These are phyloP conservation scores for Cepaea nemoralis DNA, from an alignment of 1,140 invertebrate genomes.

Conservation along the genomic window DNA sequence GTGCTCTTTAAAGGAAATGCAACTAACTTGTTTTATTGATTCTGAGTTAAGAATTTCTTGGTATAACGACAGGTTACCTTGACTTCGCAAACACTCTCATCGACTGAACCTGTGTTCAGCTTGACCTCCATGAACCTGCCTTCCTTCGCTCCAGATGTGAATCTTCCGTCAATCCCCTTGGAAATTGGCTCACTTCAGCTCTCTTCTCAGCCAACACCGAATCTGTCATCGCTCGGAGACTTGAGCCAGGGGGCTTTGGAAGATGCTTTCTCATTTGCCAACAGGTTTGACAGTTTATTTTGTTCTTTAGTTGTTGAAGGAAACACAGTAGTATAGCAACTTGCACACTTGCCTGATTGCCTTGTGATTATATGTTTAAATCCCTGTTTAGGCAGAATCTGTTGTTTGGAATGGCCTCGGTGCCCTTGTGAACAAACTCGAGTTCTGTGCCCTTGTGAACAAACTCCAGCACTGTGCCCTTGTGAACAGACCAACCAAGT, in stretches of 20 bases:
- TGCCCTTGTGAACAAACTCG: too few relatives aligned
- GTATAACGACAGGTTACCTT: conserved; percentile 9
- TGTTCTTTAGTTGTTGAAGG: not conserved
- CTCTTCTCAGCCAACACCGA: conserved; percentile 30
- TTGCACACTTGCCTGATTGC: too few relatives aligned
- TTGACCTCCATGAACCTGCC: conserved; percentile 16
- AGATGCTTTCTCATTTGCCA: not conserved
- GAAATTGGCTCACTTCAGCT: conserved; percentile 22
- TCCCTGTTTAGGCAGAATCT: too few relatives aligned
- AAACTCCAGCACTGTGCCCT: too few relatives aligned
- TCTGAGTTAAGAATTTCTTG: too few relatives aligned
- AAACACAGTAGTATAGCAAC: too few relatives aligned
- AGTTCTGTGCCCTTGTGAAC: too few relatives aligned
- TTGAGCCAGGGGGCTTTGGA: conserved; percentile 9
- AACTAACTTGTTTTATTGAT: too few relatives aligned
- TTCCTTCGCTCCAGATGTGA: not conserved
- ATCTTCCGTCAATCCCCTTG: conserved; percentile 28
- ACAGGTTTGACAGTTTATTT: not conserved
- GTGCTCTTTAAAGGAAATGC: too few relatives aligned
- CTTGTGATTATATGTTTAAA: too few relatives aligned
- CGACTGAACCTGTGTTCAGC: not conserved
- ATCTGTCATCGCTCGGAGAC: conserved; percentile 27
- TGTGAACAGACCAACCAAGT: too few relatives aligned
- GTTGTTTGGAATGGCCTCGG: too few relatives aligned
- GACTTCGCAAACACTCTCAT: not conserved